Conservation (phyloP, 2,797 vertebrate genomes). For the Crossoptilon crossoptilon region DNA sequence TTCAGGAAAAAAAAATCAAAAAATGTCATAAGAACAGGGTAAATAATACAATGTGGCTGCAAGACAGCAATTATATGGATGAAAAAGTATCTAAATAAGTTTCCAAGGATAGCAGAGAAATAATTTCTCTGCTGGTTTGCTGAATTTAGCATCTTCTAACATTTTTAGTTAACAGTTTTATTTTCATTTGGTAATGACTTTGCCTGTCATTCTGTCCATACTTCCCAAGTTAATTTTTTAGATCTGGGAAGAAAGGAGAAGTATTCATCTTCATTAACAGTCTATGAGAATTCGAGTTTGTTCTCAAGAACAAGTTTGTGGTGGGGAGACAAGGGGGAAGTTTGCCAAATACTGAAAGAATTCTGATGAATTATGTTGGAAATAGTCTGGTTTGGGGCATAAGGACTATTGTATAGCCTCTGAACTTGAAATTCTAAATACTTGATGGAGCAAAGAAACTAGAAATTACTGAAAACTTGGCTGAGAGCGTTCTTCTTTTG, state of each 20-base stretch:
- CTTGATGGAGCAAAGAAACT: background rate
- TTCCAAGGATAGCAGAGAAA: background rate
- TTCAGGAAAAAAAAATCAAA: background rate
- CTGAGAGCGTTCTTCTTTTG: background rate
- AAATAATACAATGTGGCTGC: background rate
- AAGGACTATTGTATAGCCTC: background rate
- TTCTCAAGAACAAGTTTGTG: background rate
- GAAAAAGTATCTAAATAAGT: background rate
- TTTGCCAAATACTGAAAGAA: background rate
- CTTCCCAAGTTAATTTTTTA: background rate
- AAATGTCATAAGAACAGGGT: background rate
- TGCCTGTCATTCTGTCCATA: background rate
- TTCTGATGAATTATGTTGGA: background rate
- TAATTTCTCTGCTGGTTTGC: background rate
- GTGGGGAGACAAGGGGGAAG: rapidly evolving
- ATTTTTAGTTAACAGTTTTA: background rate
- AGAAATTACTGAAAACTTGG: background rate
- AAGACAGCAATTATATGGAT: background rate
- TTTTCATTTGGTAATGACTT: background rate
- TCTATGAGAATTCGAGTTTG: background rate
- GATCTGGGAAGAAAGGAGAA: background rate
- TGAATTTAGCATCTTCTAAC: background rate
- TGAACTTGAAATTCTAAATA: background rate
- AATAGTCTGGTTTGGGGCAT: background rate
- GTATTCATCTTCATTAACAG: rapidly evolving